Conservation (phyloP, 2,113 vertebrate genomes). For the Pangasianodon gigas region DNA sequence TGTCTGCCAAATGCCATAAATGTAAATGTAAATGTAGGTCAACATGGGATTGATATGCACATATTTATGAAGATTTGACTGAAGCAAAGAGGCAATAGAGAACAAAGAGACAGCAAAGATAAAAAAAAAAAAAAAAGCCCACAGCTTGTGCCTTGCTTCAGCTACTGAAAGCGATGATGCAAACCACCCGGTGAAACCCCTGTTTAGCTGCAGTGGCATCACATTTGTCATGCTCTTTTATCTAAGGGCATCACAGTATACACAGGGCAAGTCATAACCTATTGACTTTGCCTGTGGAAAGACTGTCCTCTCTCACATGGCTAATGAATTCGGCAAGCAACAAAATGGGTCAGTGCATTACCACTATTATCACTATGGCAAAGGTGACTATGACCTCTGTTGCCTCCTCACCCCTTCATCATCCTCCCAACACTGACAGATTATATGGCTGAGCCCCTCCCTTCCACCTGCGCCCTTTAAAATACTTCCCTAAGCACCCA, state of each 20-base stretch:
- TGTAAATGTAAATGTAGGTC: not conserved
- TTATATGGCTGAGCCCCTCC: not conserved
- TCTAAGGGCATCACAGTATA: not conserved
- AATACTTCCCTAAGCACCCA: not conserved
- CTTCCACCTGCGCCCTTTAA: not conserved
- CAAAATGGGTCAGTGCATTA: slow-evolving; percentile 16
- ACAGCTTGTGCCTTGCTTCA: not conserved
- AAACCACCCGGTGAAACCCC: slow-evolving; percentile 22
- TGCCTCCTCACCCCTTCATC: slow-evolving; percentile 6
- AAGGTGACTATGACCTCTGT: not conserved
- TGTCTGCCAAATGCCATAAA: too few species aligned
- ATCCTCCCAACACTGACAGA: slow-evolving; percentile 16
- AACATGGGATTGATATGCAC: not conserved
- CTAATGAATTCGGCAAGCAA: slow-evolving; percentile 22
- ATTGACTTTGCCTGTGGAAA: slow-evolving; percentile 31
- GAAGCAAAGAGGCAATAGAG: not conserved
- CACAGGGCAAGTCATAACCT: not conserved
- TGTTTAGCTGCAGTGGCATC: slow-evolving; percentile 10
- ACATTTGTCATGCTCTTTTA: slow-evolving; percentile 34
- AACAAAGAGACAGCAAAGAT: not conserved
- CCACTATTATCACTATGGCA: slow-evolving; percentile 1
- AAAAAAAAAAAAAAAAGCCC: not conserved
- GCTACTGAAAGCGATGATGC: slow-evolving; percentile 6
- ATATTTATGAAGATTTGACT: not conserved
- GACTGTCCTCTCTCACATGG: not conserved